Percentiles rank a stretch among this genome's conserved stretches.
Evolutionary conservation across 2,888 invertebrate genomes (phyloP).

Genomic region (Drosophila atripex): DNA sequence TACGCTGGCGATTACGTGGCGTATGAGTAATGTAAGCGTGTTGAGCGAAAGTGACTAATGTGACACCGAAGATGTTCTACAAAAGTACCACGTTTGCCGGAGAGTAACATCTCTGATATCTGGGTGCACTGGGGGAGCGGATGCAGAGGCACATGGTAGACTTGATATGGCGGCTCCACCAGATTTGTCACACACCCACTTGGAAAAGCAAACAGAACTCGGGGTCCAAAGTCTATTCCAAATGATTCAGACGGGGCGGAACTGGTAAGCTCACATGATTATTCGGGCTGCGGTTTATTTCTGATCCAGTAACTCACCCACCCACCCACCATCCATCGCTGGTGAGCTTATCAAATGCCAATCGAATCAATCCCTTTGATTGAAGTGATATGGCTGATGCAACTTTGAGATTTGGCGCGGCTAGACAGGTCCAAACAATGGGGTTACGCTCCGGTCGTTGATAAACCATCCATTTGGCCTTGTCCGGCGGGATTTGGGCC

Average conservation of each 20-base stretch:
- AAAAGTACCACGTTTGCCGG: slow-evolving; percentile 3
- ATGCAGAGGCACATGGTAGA: slow-evolving; percentile 3
- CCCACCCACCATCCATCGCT: neutral
- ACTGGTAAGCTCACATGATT: slow-evolving; percentile 25
- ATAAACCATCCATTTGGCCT: slow-evolving; percentile 42
- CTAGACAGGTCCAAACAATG: slow-evolving; percentile 41
- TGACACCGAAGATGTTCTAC: slow-evolving; percentile 24
- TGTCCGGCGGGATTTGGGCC: slow-evolving; percentile 35
- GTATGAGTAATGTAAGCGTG: slow-evolving; percentile 62
- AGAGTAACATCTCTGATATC: slow-evolving; percentile 9
- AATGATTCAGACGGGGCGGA: slow-evolving; percentile 27
- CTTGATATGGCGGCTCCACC: slow-evolving; percentile 2
- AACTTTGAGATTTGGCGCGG: slow-evolving; percentile 39
- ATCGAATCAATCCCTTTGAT: slow-evolving; percentile 13
- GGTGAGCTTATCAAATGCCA: slow-evolving; percentile 27
- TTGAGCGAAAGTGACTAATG: slow-evolving; percentile 35
- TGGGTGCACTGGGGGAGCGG: slow-evolving; percentile 4
- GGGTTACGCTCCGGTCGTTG: slow-evolving; percentile 41
- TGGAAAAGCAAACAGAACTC: slow-evolving; percentile 8
- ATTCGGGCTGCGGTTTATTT: slow-evolving; percentile 11
- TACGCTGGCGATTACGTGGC: slow-evolving; percentile 58
- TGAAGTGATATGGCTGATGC: slow-evolving; percentile 65
- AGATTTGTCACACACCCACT: slow-evolving; percentile 3
- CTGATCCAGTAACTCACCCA: neutral
- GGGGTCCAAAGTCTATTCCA: slow-evolving; percentile 22